Evolutionary conservation across 2,113 vertebrate genomes (phyloP), one percentile per base, ranked within the genome.

Genomic region (Strix uralensis): DNA sequence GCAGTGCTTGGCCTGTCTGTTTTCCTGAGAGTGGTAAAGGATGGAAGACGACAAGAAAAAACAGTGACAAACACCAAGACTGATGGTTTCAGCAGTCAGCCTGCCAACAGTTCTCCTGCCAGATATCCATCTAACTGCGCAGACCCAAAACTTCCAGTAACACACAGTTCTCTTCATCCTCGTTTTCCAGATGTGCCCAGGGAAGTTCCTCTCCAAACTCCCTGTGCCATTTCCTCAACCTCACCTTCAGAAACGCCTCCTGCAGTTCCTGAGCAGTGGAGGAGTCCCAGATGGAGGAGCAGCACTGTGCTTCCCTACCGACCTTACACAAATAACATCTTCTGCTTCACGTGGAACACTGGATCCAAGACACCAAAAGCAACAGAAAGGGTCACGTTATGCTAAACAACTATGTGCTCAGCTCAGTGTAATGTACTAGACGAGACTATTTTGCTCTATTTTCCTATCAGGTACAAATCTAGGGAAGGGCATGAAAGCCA

Each of bases 321-420:
- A 30, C 46, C 67, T 80, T 5, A 17, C 3, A 11, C 10, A 77
- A 38, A 51, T n/a, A 17, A 2, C 2, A 0, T 40, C 9, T 5
- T n/a, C 78, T 78, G 27, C 66, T 65, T 67, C 27, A 2, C 10
- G 1, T 0, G 54, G 63, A 84, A 23, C 72, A 25, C 0, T 22
- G 47, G 25, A 61, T 49, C 61, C 83, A 38, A 6, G 1, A 17
- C 29, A 12, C 58, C 75, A 8, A 15, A 65, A n/a, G 17, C 23
- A 47, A 49, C 46, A 55, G 46, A 55, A 78, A 71, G 29, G n/a
- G 57, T 10, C 21, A 25, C 0, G 2, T 32, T 32, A 13, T 0
- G 8, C 40, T 66, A 1, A 59, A 27, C 15, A 15, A 2, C 14
- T 3, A 3, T 2, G 7, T 66, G 18, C 79, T 81, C 40, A 38